A percentile compares a stretch with the other conserved stretches of the same genome.
These are phyloP conservation scores for Anisognathus igniventris DNA, from an alignment of 2,797 vertebrate species.

Conservation along the genomic window DNA sequence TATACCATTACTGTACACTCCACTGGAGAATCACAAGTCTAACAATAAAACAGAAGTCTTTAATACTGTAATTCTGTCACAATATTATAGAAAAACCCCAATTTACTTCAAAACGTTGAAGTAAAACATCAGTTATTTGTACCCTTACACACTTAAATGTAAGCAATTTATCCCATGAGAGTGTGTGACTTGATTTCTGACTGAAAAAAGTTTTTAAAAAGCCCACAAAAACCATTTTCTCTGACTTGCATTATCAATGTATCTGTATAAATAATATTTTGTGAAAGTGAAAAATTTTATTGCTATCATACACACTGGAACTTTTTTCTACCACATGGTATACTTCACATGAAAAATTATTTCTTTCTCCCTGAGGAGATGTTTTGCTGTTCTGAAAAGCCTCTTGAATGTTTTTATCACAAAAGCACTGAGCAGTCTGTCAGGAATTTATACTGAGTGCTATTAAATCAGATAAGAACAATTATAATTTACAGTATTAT, in stretches of 20 bases:
- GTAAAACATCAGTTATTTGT: not conserved
- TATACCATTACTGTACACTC: not conserved
- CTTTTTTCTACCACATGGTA: not conserved
- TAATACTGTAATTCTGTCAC: not conserved
- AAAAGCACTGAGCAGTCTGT: not conserved
- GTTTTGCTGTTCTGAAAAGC: too few species aligned
- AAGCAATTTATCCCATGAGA: not conserved
- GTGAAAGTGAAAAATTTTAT: too few species aligned
- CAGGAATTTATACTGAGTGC: not conserved
- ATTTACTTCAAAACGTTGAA: not conserved
- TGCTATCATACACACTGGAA: not conserved
- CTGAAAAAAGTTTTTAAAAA: not conserved
- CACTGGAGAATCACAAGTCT: not conserved
- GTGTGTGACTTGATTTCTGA: not conserved
- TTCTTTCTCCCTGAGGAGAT: not conserved
- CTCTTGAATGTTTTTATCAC: not conserved
- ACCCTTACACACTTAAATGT: not conserved
- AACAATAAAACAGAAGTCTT: not conserved
- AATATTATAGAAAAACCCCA: not conserved
- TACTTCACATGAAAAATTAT: not conserved
- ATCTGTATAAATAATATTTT: not conserved
- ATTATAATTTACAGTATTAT: not conserved
- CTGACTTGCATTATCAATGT: not conserved
- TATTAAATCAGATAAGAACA: not conserved
- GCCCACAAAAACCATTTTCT: not conserved